Conservation (phyloP, 2,113 vertebrate species). For the Syngnathoides biaculeatus region DNA sequence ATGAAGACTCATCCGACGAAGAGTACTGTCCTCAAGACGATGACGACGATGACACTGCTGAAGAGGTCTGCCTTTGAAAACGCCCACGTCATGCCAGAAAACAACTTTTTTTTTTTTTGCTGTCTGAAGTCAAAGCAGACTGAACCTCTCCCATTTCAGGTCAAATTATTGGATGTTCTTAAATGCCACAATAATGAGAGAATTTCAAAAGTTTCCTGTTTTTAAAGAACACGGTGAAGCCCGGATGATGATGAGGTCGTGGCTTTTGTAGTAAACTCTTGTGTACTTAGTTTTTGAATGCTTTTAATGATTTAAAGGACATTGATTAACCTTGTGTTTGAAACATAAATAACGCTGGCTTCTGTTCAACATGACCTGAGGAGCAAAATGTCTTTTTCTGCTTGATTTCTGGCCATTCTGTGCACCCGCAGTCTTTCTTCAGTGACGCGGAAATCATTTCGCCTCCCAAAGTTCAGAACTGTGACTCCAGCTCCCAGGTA, state of each 20-base stretch:
- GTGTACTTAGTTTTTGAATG: background rate
- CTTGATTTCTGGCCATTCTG: background rate
- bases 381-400: background rate
- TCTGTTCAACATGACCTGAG: background rate
- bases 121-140: no score
- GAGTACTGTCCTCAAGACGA: slow-evolving; percentile 96
- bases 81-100: background rate
- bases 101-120: no score
- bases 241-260: no score
- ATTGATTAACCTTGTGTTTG: no score
- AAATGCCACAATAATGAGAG: no score
- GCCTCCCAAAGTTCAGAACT: slow-evolving; percentile 72
- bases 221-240: no score
- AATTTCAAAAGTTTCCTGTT: no score
- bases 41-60: slow-evolving; percentile 86
- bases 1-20: slow-evolving; percentile 94
- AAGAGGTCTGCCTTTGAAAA: slow-evolving; percentile 76
- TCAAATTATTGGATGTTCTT: no score
- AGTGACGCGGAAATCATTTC: slow-evolving; percentile 91
- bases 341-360: no score
- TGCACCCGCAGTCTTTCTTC: slow-evolving; percentile 71
- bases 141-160: no score
- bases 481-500: background rate
- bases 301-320: no score
- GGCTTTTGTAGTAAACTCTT: no score